Conservation (phyloP, 2,797 vertebrate species). For the Oreochromis grahami region DNA sequence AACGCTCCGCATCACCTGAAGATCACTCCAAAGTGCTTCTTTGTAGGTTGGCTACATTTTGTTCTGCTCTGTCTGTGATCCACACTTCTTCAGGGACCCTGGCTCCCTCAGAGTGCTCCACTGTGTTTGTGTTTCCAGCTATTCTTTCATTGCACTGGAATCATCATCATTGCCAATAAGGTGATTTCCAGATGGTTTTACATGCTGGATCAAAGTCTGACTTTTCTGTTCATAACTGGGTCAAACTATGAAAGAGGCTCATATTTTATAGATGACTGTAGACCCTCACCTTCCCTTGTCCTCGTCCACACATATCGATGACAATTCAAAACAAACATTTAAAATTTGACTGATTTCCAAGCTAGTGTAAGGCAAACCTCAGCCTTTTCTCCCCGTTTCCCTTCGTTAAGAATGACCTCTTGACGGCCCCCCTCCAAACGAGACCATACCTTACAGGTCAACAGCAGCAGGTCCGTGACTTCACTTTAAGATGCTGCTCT, state of each 20-base stretch:
- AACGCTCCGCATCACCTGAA: not conserved
- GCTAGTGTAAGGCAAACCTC: not conserved
- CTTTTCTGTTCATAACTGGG: not conserved
- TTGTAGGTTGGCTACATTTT: not conserved
- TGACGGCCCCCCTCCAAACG: rapidly evolving
- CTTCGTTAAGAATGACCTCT: not conserved
- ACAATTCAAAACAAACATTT: not conserved
- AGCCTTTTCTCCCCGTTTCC: not conserved
- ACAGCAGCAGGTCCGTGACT: not conserved
- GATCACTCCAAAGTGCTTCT: not conserved
- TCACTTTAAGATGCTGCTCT: not conserved
- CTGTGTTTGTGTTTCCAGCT: not conserved
- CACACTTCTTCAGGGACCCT: not conserved
- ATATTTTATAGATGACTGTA: not conserved
- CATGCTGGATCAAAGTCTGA: not conserved
- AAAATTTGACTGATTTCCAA: not conserved
- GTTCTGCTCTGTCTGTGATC: not conserved
- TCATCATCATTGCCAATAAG: not conserved
- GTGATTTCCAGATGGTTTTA: not conserved
- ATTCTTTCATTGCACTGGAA: not conserved
- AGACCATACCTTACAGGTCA: not conserved
- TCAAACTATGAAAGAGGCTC: not conserved
- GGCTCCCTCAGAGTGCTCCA: not conserved
- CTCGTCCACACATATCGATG: not conserved
- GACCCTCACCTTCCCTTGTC: not conserved